These are phyloP conservation scores for Campoletis sonorensis DNA, from an alignment of 1,140 invertebrate genomes.

Conservation along the genomic window DNA sequence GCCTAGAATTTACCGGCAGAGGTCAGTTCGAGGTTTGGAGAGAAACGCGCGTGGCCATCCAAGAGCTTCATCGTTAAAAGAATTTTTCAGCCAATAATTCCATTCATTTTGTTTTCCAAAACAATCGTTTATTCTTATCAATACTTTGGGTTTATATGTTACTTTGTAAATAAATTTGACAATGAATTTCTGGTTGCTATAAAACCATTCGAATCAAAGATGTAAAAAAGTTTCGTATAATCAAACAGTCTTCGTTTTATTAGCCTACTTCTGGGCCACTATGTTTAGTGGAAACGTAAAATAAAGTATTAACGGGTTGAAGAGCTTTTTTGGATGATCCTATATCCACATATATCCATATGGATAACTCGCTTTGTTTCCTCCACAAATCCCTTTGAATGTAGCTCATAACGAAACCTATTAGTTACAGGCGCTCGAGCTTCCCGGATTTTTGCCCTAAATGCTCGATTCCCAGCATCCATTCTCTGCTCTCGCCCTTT, in stretches of 20 bases:
- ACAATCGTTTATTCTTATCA: too few relatives aligned
- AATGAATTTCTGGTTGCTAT: too few relatives aligned
- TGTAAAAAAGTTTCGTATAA: too few relatives aligned
- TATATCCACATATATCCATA: not conserved
- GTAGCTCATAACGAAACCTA: slow-evolving; percentile 32
- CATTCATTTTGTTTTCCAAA: too few relatives aligned
- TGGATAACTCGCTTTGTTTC: slow-evolving; percentile 16
- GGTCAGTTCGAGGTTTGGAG: not conserved
- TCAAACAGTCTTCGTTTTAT: too few relatives aligned
- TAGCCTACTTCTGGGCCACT: too few relatives aligned
- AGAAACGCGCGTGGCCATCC: not conserved
- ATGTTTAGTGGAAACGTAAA: not conserved
- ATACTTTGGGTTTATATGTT: too few relatives aligned
- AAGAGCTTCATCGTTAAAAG: too few relatives aligned
- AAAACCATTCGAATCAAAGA: too few relatives aligned
- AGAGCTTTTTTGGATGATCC: not conserved
- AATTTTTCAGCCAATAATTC: too few relatives aligned
- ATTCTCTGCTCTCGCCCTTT: not conserved
- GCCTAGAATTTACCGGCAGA: not conserved
- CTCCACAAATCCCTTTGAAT: slow-evolving; percentile 32
- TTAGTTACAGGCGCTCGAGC: slow-evolving; percentile 31
- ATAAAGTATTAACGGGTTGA: not conserved
- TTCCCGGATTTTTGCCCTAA: slow-evolving; percentile 28
- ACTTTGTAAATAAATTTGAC: too few relatives aligned
- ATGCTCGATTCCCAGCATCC: slow-evolving; percentile 25